Conservation (phyloP, 2,797 vertebrate genomes). For the Chromis chromis region DNA sequence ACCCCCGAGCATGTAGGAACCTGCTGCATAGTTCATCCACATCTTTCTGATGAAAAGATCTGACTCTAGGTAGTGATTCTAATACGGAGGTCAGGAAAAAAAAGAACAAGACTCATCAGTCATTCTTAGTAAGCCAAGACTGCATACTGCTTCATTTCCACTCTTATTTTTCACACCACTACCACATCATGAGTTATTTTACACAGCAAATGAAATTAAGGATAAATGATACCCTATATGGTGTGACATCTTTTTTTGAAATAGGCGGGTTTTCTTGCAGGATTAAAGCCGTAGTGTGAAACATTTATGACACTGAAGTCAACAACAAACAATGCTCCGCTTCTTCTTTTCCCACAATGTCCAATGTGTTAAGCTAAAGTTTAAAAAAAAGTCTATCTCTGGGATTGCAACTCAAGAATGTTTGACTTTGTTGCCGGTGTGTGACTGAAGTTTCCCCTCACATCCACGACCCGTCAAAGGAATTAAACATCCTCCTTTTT, state of each 20-base stretch:
- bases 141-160: conserved; percentile 43
- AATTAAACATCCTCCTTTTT: conserved; percentile 41
- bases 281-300: conserved; percentile 15
- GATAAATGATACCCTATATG: not conserved
- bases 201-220: conserved; percentile 34
- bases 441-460: conserved; percentile 37
- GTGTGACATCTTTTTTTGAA: conserved; percentile 10
- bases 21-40: conserved; percentile 67
- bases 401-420: conserved; percentile 56
- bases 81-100: not conserved
- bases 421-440: conserved; percentile 50
- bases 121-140: conserved; percentile 41
- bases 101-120: conserved; percentile 34
- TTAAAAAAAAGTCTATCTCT: conserved; percentile 47
- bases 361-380: conserved; percentile 44
- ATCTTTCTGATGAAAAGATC: conserved; percentile 55
- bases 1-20: conserved; percentile 60
- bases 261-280: conserved; percentile 12
- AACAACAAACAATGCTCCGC: conserved; percentile 14
- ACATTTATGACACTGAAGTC: conserved; percentile 6
- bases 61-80: conserved; percentile 48
- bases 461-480: conserved; percentile 32
- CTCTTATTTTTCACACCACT: conserved; percentile 41
- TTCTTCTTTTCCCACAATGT: conserved; percentile 27
- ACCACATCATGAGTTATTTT: conserved; percentile 56